Percentiles rank a stretch among this genome's conserved stretches.
Evolutionary conservation across 23 tunicate genomes (phyloP).

Genomic region (Ascidia mentula): DNA sequence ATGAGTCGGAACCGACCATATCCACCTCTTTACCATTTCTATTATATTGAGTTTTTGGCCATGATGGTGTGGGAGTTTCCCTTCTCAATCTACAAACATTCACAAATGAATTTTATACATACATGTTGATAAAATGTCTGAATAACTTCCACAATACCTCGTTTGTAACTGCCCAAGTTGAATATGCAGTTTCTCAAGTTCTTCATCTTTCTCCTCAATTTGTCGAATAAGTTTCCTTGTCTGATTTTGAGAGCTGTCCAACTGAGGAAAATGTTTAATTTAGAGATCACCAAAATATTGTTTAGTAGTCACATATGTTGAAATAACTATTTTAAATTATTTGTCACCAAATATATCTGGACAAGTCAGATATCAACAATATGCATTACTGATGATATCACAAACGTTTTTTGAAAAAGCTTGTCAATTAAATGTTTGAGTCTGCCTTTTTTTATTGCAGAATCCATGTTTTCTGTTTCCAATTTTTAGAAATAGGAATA

Average conservation of each 20-base stretch:
- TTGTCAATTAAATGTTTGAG: too few relatives aligned
- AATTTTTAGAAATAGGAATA: too few relatives aligned
- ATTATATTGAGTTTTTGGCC: slow-evolving; percentile 15
- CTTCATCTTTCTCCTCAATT: slow-evolving; percentile 57
- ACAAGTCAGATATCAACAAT: too few relatives aligned
- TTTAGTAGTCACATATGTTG: not conserved
- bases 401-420: too few relatives aligned
- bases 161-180: slow-evolving; percentile 34
- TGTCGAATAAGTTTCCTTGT: slow-evolving; percentile 23
- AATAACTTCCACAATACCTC: too few relatives aligned
- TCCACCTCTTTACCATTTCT: slow-evolving; percentile 14
- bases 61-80: slow-evolving; percentile 10
- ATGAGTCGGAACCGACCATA: slow-evolving; percentile 33
- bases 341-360: too few relatives aligned
- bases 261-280: slow-evolving; percentile 8
- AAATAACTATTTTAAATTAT: not conserved
- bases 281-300: too few relatives aligned
- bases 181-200: slow-evolving; percentile 38
- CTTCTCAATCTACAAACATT: slow-evolving; percentile 16
- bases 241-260: slow-evolving; percentile 45
- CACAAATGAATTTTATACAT: too few relatives aligned
- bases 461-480: too few relatives aligned
- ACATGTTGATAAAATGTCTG: too few relatives aligned
- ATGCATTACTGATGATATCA: too few relatives aligned
- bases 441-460: too few relatives aligned